These are phyloP conservation scores for Addax nasomaculatus DNA, from an alignment of 2,113 vertebrate species.

Conservation along the genomic window DNA sequence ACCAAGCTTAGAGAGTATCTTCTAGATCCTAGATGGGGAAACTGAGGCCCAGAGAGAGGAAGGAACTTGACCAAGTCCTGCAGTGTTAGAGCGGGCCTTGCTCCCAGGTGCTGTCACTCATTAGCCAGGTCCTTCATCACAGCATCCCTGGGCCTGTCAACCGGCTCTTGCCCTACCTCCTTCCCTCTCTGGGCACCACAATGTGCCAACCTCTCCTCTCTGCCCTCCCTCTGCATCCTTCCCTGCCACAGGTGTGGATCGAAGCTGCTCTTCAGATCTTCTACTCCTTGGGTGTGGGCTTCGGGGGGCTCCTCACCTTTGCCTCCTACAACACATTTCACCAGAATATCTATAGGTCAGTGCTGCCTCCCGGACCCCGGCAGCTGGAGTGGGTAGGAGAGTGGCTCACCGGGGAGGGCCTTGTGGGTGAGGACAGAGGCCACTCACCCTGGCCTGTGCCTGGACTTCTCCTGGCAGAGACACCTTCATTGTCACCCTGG, in stretches of 20 bases:
- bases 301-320: conserved; percentile 87
- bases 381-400: not conserved
- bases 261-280: conserved; percentile 88
- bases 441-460: not conserved
- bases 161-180: accelerated
- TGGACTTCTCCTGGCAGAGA: conserved; percentile 58
- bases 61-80: not conserved
- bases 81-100: not conserved
- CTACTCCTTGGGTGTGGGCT: conserved; percentile 86
- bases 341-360: conserved; percentile 87
- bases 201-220: not conserved
- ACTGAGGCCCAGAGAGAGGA: not conserved
- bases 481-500: conserved; percentile 87
- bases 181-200: accelerated
- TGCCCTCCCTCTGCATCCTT: not conserved
- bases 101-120: not conserved
- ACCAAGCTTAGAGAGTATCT: not conserved
- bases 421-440: not conserved
- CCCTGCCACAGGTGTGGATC: conserved; percentile 82
- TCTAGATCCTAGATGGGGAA: not conserved
- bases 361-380: not conserved
- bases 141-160: not conserved
- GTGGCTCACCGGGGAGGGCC: not conserved
- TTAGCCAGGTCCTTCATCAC: not conserved
- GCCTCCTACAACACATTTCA: conserved; percentile 88